phyloP scores from a whole-genome alignment of 1,140 invertebrate genomes.

The Bicyclus anynana region DNA sequence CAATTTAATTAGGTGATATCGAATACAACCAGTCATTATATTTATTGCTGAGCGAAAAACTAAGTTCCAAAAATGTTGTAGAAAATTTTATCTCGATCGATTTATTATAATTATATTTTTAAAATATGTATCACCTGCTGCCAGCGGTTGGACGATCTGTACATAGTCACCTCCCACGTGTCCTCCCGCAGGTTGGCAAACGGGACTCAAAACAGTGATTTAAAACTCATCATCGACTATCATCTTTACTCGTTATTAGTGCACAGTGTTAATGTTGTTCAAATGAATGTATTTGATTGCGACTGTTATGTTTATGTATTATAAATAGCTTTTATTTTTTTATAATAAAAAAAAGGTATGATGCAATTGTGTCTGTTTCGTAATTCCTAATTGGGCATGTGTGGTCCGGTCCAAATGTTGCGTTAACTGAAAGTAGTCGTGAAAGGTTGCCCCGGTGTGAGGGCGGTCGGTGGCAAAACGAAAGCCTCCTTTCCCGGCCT shows the following conservation, averaged over 20 bases:
- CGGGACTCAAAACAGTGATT: constrained; percentile 11
- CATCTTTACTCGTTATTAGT: constrained; percentile 71
- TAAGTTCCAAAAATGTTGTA: background rate
- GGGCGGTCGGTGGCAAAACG: constrained; percentile 32
- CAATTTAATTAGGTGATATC: constrained; percentile 40
- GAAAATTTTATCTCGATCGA: background rate
- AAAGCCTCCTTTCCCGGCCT: constrained; percentile 30
- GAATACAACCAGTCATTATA: constrained; percentile 38
- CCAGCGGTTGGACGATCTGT: constrained; percentile 46
- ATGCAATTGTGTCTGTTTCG: constrained; percentile 53
- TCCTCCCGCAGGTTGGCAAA: constrained; percentile 33
- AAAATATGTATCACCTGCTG: constrained; percentile 16
- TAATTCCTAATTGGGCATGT: constrained; percentile 16
- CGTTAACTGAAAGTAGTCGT: constrained; percentile 62
- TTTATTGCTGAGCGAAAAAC: constrained; percentile 47
- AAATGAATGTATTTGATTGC: constrained; percentile 59
- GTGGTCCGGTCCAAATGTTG: constrained; percentile 28
- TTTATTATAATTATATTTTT: background rate
- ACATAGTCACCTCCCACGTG: constrained; percentile 53
- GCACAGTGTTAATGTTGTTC: constrained; percentile 70
- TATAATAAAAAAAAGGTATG: constrained; percentile 69
- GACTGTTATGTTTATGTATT: constrained; percentile 72
- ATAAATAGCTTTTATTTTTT: constrained; percentile 69
- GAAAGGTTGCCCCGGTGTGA: constrained; percentile 49
- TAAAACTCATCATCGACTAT: constrained; percentile 39